Base-by-base conservation (phyloP, 2,113 vertebrate species). In the Notiomystis cincta region DNA sequence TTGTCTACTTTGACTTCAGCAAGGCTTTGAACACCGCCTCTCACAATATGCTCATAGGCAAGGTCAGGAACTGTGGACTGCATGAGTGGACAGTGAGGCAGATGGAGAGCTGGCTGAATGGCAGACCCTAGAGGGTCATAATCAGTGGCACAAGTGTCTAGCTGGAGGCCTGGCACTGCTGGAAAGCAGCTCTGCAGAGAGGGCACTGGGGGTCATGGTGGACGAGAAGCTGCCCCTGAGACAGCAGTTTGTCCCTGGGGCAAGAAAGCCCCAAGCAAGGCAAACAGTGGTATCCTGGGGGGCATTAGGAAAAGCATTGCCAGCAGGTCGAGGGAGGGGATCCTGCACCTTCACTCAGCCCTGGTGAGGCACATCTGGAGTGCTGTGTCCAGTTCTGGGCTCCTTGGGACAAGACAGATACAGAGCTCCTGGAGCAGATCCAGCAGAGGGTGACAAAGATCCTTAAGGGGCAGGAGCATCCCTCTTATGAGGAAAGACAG, bases 371-470 rank as follows among this genome's bases (percentile, higher is more conserved):
- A 53, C 23, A 13, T 18, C 21, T 40, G n/a, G 20, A 8, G 5
- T 51, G 28, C 19, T 4, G 23, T 24, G 33, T 28, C 12, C 23
- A n/a, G 54, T 4, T n/a, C 30, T 61, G 47, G 1, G 1, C 1
- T 47, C 17, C 54, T 69, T 25, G 47, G 30, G 4, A 30, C 11
- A 45, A n/a, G 18, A 51, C 8, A 57, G 44, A 75, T 11, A 60
- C 0, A 0, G 24, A 67, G 61, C 14, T 47, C 21, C 45, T 35
- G 30, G 13, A 75, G 7, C 1, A 0, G 47, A 9, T 35, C 47
- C 54, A 40, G 61, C 3, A 11, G 23, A 67, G 8, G 24, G 28
- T 45, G 47, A 30, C 45, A 40, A 53, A 53, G 38, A 21, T 30
- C 19, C 8, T n/a, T 14, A 40, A 15, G 54, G 17, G 38, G 53